Percentiles rank a stretch among this genome's conserved stretches.
These are phyloP conservation scores for Uromys caudimaculatus DNA, from an alignment of 2,797 vertebrate species.

Conservation along the genomic window DNA sequence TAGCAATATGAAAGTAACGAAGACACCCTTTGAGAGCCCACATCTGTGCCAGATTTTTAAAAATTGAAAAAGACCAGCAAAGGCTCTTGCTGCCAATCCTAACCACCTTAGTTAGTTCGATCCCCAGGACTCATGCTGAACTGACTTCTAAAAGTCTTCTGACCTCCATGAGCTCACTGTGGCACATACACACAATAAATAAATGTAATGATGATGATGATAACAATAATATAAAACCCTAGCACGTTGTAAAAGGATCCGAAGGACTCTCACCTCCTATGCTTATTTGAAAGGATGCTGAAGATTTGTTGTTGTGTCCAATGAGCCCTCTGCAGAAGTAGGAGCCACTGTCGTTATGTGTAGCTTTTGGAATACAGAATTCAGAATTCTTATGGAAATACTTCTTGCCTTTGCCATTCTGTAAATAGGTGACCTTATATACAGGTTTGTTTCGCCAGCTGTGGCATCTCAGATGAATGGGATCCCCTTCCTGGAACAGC, in stretches of 20 bases:
- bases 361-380: slow-evolving; percentile 6
- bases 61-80: background rate
- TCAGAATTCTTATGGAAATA: background rate
- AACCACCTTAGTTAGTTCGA: background rate
- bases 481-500: slow-evolving; percentile 33
- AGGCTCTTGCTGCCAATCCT: background rate
- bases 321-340: slow-evolving; percentile 76
- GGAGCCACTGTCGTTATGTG: slow-evolving; percentile 23
- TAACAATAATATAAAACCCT: background rate
- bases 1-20: background rate
- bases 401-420: background rate
- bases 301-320: background rate
- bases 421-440: slow-evolving; percentile 53
- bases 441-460: background rate
- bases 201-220: background rate
- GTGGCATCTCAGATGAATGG: slow-evolving; percentile 68
- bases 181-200: background rate
- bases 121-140: background rate
- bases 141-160: background rate
- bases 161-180: background rate
- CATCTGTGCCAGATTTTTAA: background rate
- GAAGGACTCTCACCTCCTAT: slow-evolving; percentile 61
- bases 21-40: background rate
- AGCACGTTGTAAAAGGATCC: background rate
- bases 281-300: background rate